A percentile compares a stretch with the other conserved stretches of the same genome.
Conservation (phyloP, 2,888 invertebrate genomes). For the Agrenia bidenticulata region DNA sequence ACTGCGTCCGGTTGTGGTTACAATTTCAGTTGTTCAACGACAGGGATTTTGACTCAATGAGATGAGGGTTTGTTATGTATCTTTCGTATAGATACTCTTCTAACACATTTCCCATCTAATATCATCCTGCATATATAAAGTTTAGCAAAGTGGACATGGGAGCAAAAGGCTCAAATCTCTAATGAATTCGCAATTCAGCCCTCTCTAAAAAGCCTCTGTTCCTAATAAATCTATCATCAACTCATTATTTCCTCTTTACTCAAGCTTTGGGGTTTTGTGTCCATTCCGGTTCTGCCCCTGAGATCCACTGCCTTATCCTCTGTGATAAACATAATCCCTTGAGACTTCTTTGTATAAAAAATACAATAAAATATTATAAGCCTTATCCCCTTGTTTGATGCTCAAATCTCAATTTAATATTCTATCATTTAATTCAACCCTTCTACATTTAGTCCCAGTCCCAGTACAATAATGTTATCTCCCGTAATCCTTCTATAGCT, state of each 20-base stretch:
- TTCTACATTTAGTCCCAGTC: too few species aligned
- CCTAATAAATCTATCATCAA: slow-evolving; percentile 19
- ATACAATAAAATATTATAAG: too few species aligned
- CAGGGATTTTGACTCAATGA: slow-evolving; percentile 12
- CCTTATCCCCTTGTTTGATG: too few species aligned
- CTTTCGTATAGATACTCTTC: background rate
- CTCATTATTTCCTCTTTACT: slow-evolving; percentile 10
- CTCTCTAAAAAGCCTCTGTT: slow-evolving; percentile 1
- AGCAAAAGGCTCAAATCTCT: slow-evolving; percentile 31
- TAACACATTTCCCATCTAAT: background rate
- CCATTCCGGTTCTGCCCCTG: background rate
- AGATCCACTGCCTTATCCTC: too few species aligned
- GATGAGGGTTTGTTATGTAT: background rate
- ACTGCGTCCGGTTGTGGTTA: slow-evolving; percentile 48
- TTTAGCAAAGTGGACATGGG: too few species aligned
- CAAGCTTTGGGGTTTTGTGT: slow-evolving; percentile 14
- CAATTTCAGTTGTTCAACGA: slow-evolving; percentile 19
- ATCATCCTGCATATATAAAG: too few species aligned
- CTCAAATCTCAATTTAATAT: too few species aligned
- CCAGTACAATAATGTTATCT: too few species aligned
- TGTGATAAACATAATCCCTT: too few species aligned
- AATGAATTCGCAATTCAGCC: slow-evolving; percentile 30
- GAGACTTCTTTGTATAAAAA: too few species aligned
- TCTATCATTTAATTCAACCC: too few species aligned
- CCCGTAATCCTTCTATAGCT: too few species aligned